A percentile compares a stretch with the other conserved stretches of the same genome.
Evolutionary conservation across 1,140 invertebrate genomes (phyloP).

Genomic region (Pseudomyrmex cubaensis): DNA sequence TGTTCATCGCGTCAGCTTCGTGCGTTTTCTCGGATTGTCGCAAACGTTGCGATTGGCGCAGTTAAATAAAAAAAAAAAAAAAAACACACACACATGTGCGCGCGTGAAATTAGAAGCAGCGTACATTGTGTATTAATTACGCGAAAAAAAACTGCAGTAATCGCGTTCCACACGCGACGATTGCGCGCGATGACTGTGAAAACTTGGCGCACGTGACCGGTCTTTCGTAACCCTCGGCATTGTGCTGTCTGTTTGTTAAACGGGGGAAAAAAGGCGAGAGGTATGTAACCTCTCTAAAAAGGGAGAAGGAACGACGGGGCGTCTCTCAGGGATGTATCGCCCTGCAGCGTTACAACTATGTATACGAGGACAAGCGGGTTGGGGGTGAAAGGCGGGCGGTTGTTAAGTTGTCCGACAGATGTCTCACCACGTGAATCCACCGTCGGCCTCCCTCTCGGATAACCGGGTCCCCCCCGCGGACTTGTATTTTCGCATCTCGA

Average conservation of each 20-base stretch:
- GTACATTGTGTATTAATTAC: slow-evolving; percentile 13
- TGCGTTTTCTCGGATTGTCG: not conserved
- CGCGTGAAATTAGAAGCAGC: too few species aligned
- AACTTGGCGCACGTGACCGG: slow-evolving; percentile 56
- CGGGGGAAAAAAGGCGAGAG: slow-evolving; percentile 57
- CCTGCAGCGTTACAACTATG: slow-evolving; percentile 61
- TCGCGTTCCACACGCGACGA: not conserved
- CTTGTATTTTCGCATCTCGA: slow-evolving; percentile 67
- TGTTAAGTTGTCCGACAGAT: slow-evolving; percentile 77
- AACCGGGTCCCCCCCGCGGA: slow-evolving; percentile 39
- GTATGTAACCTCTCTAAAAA: slow-evolving; percentile 12
- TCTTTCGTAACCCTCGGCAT: slow-evolving; percentile 31
- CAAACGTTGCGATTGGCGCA: not conserved
- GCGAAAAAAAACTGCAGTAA: not conserved
- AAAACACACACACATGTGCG: too few species aligned
- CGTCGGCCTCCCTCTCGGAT: slow-evolving; percentile 54
- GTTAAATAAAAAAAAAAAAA: slow-evolving; percentile 49
- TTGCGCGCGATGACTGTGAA: slow-evolving; percentile 13
- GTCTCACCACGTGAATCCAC: slow-evolving; percentile 73
- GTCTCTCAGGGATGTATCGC: slow-evolving; percentile 71
- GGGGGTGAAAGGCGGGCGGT: slow-evolving; percentile 60
- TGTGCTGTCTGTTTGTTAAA: slow-evolving; percentile 55
- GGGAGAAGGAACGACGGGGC: slow-evolving; percentile 67
- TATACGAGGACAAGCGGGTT: slow-evolving; percentile 24
- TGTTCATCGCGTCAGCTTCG: not conserved